A percentile compares a stretch with the other conserved stretches of the same genome.
phyloP scores from a whole-genome alignment of 2,113 vertebrate species.

The Podarcis raffonei region DNA sequence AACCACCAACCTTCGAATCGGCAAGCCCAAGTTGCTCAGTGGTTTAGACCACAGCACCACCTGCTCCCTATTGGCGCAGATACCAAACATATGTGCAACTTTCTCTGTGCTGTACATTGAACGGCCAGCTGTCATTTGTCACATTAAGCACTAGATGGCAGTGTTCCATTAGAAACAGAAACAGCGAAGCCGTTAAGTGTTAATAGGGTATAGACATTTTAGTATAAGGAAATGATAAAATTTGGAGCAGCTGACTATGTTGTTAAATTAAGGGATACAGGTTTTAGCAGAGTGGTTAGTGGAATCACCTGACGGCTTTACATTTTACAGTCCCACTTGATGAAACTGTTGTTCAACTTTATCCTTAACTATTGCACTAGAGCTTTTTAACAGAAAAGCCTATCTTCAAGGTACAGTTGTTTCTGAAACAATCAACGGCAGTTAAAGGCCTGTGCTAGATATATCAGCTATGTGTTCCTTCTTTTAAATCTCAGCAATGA shows the following conservation, averaged over 20 bases:
- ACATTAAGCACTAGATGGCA: slow-evolving; percentile 70
- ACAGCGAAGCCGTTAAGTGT: neutral
- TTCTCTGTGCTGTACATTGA: neutral
- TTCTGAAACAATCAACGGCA: neutral
- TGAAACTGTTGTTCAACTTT: slow-evolving; percentile 5
- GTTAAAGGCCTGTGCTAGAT: neutral
- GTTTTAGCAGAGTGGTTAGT: slow-evolving; percentile 6
- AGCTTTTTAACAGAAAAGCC: neutral
- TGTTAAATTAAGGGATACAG: slow-evolving; percentile 9
- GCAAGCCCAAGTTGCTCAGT: no score
- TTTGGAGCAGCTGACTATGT: neutral
- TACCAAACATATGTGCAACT: neutral
- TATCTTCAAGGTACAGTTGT: neutral
- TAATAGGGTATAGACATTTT: neutral
- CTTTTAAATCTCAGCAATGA: neutral
- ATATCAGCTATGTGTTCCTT: neutral
- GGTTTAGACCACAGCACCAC: no score
- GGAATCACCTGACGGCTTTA: slow-evolving; percentile 8
- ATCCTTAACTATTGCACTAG: neutral
- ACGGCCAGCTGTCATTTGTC: slow-evolving; percentile 7
- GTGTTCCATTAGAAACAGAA: slow-evolving; percentile 57
- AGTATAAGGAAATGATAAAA: neutral
- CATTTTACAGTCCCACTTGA: neutral
- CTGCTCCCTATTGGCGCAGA: neutral
- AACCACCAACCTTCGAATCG: no score